Evolutionary conservation across 2,888 invertebrate genomes (phyloP), one percentile per base, ranked within the genome.

Genomic region (Sinhomidia bicolor): DNA sequence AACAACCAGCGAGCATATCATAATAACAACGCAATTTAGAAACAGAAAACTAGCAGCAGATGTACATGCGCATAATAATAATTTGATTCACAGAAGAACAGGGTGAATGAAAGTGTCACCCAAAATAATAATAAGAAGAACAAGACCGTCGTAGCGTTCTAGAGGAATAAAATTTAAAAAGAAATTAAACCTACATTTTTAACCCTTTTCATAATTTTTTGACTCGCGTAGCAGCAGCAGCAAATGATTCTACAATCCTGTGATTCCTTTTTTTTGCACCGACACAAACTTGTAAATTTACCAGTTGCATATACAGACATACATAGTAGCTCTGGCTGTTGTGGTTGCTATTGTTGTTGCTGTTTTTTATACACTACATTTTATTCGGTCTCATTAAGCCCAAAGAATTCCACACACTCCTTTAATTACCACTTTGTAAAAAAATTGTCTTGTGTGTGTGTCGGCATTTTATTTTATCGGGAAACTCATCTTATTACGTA

Each of bases 401-500:
- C 32, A 44, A 71, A 84, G 88, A 88, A 88, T 79, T 88, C 84
- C 83, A 88, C 88, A 88, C 88, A 88, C 82, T 88, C 78, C 79
- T 84, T 88, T 88, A 88, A 88, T 88, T 88, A 80, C 84, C 81
- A 87, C 47, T 76, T 87, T 44, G 68, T 88, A 9, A 26, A 47
- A 71, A 54, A 47, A n/a, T 26, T 54, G 4, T 17, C 29, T 54
- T 26, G n/a, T 32, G 78, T 54, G 14, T 26, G 47, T 26, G 74
- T 26, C 74, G 83, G 83, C 57, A 74, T 54, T 54, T 26, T 36
- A 65, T 36, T 36, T 36, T 68, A 20, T 68, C 36, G 5, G 36
- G 36, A 17, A 36, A 7, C 7, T 36, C 4, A 36, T 36, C 36
- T 36, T 7, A 36, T 36, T 5, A 26, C 0, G 10, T 9, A 3